Conservation (phyloP, 2,888 invertebrate genomes). For the Troides aeacus region DNA sequence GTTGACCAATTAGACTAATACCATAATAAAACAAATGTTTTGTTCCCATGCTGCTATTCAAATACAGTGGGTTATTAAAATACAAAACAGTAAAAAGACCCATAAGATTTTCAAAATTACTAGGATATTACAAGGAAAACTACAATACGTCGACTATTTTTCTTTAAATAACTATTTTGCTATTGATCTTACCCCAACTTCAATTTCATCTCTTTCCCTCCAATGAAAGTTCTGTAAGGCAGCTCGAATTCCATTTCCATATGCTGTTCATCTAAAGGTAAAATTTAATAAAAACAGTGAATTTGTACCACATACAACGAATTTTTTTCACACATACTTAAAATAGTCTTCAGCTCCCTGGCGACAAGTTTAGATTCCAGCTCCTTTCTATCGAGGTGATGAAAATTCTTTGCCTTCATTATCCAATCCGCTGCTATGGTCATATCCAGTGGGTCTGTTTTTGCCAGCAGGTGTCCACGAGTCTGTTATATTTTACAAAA, state of each 20-base stretch:
- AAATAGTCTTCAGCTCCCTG: slow-evolving; percentile 53
- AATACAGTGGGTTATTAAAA: no score
- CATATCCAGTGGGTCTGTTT: slow-evolving; percentile 89
- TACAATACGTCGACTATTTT: no score
- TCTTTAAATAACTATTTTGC: no score
- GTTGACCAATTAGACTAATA: no score
- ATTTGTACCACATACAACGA: no score
- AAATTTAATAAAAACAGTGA: slow-evolving; percentile 4
- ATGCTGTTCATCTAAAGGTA: slow-evolving; percentile 69
- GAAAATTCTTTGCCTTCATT: slow-evolving; percentile 33
- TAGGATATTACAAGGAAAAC: no score
- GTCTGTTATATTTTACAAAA: slow-evolving; percentile 38
- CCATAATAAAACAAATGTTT: no score
- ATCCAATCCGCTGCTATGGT: slow-evolving; percentile 55
- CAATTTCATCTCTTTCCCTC: slow-evolving; percentile 79
- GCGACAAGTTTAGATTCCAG: slow-evolving; percentile 42
- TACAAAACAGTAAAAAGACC: no score
- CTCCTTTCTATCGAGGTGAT: slow-evolving; percentile 42
- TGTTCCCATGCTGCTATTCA: no score
- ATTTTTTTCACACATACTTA: slow-evolving; percentile 44
- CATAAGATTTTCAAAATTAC: no score
- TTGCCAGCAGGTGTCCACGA: slow-evolving; percentile 90
- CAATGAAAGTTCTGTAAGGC: slow-evolving; percentile 85
- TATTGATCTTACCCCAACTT: slow-evolving; percentile 66
- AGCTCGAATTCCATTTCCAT: slow-evolving; percentile 84